phyloP scores from a whole-genome alignment of 2,113 vertebrate genomes.

The Myxocyprinus asiaticus region DNA sequence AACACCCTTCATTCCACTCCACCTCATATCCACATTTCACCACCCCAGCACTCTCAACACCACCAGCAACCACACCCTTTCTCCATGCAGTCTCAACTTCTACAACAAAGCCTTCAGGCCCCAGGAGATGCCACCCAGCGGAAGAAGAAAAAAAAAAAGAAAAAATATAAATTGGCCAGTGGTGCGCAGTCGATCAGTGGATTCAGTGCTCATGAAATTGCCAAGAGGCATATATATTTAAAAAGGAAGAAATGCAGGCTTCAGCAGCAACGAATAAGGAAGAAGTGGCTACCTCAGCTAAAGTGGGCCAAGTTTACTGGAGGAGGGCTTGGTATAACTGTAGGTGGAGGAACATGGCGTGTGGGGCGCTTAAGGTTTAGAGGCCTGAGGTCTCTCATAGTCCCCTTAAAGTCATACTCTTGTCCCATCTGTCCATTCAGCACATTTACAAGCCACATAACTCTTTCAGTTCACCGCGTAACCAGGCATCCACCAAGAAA shows the following conservation, averaged over 20 bases:
- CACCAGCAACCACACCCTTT: constrained; percentile 65
- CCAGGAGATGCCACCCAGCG: constrained; percentile 54
- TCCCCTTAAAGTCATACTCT: constrained; percentile 72
- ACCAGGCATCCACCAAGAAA: constrained; percentile 66
- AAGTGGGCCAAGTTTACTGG: constrained; percentile 60
- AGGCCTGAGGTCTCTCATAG: constrained; percentile 67
- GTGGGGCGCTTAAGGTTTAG: constrained; percentile 66
- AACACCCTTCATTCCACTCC: constrained; percentile 52
- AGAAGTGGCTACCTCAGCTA: constrained; percentile 69
- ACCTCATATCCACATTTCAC: constrained; percentile 48
- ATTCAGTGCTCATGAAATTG: constrained; percentile 69
- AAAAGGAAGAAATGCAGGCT: constrained; percentile 62
- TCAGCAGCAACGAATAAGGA: constrained; percentile 65
- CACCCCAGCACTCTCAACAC: constrained; percentile 47
- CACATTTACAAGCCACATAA: constrained; percentile 67
- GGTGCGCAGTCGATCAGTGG: constrained; percentile 69
- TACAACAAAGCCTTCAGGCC: constrained; percentile 61
- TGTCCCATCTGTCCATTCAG: constrained; percentile 75
- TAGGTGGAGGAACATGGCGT: constrained; percentile 63
- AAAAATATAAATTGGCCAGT: constrained; percentile 73
- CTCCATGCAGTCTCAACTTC: constrained; percentile 70
- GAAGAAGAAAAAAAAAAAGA: constrained; percentile 71
- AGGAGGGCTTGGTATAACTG: constrained; percentile 44
- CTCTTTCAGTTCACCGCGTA: constrained; percentile 71
- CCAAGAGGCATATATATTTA: constrained; percentile 60